Conservation (phyloP, 2,113 vertebrate genomes). For the Eidolon helvum region DNA sequence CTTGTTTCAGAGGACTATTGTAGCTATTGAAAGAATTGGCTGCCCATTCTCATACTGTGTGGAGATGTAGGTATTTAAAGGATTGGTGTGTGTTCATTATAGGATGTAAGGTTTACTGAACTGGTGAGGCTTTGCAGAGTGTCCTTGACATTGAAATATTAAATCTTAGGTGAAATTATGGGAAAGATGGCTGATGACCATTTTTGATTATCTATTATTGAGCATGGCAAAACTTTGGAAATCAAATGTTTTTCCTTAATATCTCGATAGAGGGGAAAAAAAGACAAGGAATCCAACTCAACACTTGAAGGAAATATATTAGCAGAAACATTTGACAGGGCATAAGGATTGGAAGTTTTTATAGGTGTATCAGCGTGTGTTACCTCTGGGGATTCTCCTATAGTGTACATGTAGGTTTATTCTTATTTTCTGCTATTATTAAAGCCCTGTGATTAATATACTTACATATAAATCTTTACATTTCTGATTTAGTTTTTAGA, state of each 20-base stretch:
- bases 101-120: neutral
- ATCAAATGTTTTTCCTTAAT: neutral
- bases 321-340: neutral
- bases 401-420: neutral
- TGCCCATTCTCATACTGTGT: neutral
- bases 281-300: neutral
- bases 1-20: neutral
- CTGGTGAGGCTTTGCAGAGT: neutral
- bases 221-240: neutral
- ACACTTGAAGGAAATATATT: slow-evolving; percentile 1
- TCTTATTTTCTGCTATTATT: neutral
- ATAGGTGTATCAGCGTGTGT: neutral
- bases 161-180: neutral
- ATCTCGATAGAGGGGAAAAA: slow-evolving; percentile 12
- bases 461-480: neutral
- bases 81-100: neutral
- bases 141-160: neutral
- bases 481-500: neutral
- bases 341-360: neutral
- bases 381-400: neutral
- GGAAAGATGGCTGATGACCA: neutral
- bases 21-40: neutral
- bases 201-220: neutral
- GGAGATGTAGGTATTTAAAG: neutral
- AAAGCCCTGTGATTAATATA: neutral